A percentile compares a stretch with the other conserved stretches of the same genome.
Evolutionary conservation across 2,888 invertebrate species (phyloP).

Genomic region (Drosophila kuntzei): DNA sequence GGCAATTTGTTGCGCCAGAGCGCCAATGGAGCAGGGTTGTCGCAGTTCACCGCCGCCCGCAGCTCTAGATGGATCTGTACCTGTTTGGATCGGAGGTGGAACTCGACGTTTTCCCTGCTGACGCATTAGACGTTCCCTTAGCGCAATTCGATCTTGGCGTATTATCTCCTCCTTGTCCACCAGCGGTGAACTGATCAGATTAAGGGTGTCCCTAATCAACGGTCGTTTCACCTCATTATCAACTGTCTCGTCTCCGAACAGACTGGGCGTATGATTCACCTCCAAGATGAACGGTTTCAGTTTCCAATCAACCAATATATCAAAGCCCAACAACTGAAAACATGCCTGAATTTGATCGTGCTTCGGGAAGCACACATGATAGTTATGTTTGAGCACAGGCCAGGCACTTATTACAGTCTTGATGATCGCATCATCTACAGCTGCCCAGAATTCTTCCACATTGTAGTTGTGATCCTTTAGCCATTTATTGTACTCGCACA

Average conservation of each 20-base stretch:
- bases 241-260: conserved; percentile 93
- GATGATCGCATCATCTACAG: conserved; percentile 95
- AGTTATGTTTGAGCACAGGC: conserved; percentile 94
- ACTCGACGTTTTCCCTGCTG: conserved; percentile 84
- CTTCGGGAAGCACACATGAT: conserved; percentile 93
- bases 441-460: conserved; percentile 91
- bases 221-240: conserved; percentile 94
- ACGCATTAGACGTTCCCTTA: conserved; percentile 43
- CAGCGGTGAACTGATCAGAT: conserved; percentile 91
- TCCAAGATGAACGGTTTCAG: conserved; percentile 94
- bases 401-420: conserved; percentile 95
- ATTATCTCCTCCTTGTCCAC: conserved; percentile 90
- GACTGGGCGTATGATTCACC: conserved; percentile 97
- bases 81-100: not conserved
- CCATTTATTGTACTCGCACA: conserved; percentile 92
- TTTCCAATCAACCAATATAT: conserved; percentile 93
- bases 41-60: conserved; percentile 15
- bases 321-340: conserved; percentile 96
- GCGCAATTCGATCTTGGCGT: conserved; percentile 88
- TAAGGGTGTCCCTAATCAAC: conserved; percentile 91
- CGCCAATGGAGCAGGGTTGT: conserved; percentile 81
- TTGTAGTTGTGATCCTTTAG: conserved; percentile 89
- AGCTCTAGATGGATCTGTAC: conserved; percentile 9
- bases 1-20: conserved; percentile 88
- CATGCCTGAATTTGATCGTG: conserved; percentile 94